These are phyloP conservation scores for Himalopsyche anomala DNA, from an alignment of 2,888 invertebrate genomes.

Conservation along the genomic window DNA sequence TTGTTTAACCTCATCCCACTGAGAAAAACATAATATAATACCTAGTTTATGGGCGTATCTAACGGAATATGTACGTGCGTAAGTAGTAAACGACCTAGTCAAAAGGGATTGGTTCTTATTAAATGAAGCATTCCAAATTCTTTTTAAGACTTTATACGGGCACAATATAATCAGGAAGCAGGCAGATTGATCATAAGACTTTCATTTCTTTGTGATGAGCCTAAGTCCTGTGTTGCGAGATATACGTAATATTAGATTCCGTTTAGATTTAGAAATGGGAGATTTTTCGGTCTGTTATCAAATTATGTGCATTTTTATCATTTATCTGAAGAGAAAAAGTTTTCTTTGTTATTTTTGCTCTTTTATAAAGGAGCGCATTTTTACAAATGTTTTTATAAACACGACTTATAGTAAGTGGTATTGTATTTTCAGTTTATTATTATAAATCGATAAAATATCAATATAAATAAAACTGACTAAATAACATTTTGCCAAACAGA, in stretches of 20 bases:
- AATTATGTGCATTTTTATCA: slow-evolving; percentile 44
- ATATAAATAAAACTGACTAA: too few species aligned
- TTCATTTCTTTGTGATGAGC: slow-evolving; percentile 50
- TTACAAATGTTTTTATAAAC: slow-evolving; percentile 26
- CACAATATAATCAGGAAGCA: slow-evolving; percentile 54
- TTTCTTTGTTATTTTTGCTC: background rate
- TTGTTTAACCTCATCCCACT: slow-evolving; percentile 46
- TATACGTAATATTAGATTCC: slow-evolving; percentile 48
- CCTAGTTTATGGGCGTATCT: slow-evolving; percentile 47
- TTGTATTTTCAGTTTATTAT: background rate
- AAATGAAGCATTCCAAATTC: slow-evolving; percentile 61
- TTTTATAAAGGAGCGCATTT: slow-evolving; percentile 8
- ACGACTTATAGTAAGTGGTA: background rate
- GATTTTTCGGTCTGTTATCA: slow-evolving; percentile 29
- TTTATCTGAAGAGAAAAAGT: background rate
- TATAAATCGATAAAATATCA: background rate
- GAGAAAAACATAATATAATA: slow-evolving; percentile 41
- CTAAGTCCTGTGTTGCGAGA: slow-evolving; percentile 25
- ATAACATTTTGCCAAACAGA: too few species aligned
- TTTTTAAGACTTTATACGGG: slow-evolving; percentile 59
- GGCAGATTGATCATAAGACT: slow-evolving; percentile 53
- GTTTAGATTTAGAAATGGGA: slow-evolving; percentile 10
- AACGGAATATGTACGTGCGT: slow-evolving; percentile 50
- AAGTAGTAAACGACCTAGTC: slow-evolving; percentile 54
- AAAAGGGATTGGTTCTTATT: slow-evolving; percentile 59